phyloP scores from a whole-genome alignment of 2,797 vertebrate species.

The Microchirus variegatus region DNA sequence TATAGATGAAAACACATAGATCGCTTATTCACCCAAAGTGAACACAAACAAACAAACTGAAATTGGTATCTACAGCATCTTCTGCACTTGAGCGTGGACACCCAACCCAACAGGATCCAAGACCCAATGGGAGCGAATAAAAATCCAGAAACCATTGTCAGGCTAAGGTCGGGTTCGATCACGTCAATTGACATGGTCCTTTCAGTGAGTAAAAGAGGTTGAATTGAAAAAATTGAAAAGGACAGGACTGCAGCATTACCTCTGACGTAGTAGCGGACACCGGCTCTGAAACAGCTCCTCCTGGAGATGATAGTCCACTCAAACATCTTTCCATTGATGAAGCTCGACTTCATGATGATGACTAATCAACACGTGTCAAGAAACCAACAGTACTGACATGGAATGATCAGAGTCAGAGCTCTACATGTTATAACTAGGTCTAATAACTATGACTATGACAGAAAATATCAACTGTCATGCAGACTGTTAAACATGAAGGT shows the following conservation, averaged over 20 bases:
- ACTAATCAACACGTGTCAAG: conserved; percentile 76
- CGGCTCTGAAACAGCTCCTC: conserved; percentile 95
- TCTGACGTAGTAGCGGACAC: conserved; percentile 95
- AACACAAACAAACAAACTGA: background rate
- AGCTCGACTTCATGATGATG: conserved; percentile 90
- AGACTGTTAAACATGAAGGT: background rate
- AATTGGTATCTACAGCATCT: background rate
- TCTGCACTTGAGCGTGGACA: background rate
- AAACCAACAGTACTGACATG: conserved; percentile 3
- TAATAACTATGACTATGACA: background rate
- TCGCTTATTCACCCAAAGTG: background rate
- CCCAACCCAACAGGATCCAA: too few species aligned
- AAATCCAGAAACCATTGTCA: too few species aligned
- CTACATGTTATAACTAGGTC: too few species aligned
- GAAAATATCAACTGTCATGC: background rate
- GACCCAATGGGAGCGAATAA: too few species aligned
- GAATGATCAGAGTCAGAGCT: background rate
- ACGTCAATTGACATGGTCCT: too few species aligned
- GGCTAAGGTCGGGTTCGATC: too few species aligned
- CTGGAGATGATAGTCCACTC: conserved; percentile 95
- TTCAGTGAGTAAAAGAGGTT: too few species aligned
- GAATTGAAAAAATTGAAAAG: too few species aligned
- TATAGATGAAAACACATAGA: conserved; percentile 50
- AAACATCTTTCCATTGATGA: conserved; percentile 91
- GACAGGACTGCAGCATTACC: conserved; percentile 74